Evolutionary conservation across 1,140 invertebrate species (phyloP).

Genomic region (Drosophila persimilis): DNA sequence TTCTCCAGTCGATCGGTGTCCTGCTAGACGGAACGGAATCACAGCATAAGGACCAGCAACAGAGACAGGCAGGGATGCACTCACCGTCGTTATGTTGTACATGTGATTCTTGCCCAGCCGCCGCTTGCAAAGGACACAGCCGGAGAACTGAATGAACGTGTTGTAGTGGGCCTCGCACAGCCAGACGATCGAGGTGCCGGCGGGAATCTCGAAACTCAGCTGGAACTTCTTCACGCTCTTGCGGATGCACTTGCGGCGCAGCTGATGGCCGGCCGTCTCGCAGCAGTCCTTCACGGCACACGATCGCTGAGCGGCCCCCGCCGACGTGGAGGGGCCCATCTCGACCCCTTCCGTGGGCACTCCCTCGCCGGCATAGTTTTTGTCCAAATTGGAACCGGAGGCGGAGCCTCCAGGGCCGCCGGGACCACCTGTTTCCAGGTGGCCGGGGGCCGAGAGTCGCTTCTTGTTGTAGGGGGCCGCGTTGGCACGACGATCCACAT

Average conservation of each 20-base stretch:
- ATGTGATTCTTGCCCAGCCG: slow-evolving; percentile 89
- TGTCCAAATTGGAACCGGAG: slow-evolving; percentile 13
- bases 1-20: slow-evolving; percentile 88
- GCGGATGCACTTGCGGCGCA: slow-evolving; percentile 90
- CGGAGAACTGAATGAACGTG: slow-evolving; percentile 87
- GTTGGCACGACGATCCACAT: slow-evolving; percentile 91
- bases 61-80: neutral
- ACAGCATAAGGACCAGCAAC: no score
- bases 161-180: slow-evolving; percentile 87
- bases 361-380: slow-evolving; percentile 43
- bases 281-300: slow-evolving; percentile 87
- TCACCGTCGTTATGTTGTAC: slow-evolving; percentile 85
- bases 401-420: neutral
- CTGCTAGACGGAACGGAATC: slow-evolving; percentile 51
- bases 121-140: slow-evolving; percentile 89
- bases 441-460: slow-evolving; percentile 79
- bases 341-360: slow-evolving; percentile 8
- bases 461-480: slow-evolving; percentile 85
- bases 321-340: slow-evolving; percentile 46
- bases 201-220: slow-evolving; percentile 71
- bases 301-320: slow-evolving; percentile 48
- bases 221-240: slow-evolving; percentile 87
- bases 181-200: slow-evolving; percentile 83
- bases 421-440: slow-evolving; percentile 50
- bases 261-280: slow-evolving; percentile 87